A percentile compares a stretch with the other conserved stretches of the same genome.
Evolutionary conservation across 2,113 vertebrate genomes (phyloP).

Genomic region (Actinemys pallida): DNA sequence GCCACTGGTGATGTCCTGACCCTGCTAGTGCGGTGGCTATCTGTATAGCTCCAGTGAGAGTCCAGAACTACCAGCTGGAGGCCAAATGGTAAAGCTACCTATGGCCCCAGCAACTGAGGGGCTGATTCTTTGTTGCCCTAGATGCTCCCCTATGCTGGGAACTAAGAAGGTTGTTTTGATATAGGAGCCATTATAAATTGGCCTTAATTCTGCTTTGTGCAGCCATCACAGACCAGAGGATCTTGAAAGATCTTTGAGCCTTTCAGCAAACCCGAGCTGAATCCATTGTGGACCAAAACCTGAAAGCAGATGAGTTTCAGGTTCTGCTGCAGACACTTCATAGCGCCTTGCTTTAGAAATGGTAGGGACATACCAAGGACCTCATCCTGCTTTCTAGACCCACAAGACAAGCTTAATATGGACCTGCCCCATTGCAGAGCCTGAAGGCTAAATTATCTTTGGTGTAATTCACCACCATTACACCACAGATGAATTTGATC

Average conservation of each 20-base stretch:
- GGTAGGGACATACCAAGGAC: not conserved
- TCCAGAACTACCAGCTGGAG: not conserved
- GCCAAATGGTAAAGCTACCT: not conserved
- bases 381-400: not conserved
- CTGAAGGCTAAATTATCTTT: not conserved
- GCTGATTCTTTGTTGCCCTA: fast-evolving
- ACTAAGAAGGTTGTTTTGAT: not conserved
- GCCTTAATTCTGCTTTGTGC: not conserved
- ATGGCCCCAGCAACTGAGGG: fast-evolving
- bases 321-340: fast-evolving
- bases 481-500: not conserved
- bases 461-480: not conserved
- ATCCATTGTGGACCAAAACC: not conserved
- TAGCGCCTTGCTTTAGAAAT: not conserved
- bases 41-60: not conserved
- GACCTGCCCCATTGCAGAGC: not conserved
- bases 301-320: fast-evolving
- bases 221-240: not conserved
- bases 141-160: not conserved
- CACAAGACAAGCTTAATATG: not conserved
- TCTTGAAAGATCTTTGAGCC: fast-evolving
- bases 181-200: not conserved
- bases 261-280: fast-evolving
- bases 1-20: not conserved
- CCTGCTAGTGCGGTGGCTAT: not conserved